Evolutionary conservation across 1,140 invertebrate species (phyloP), one percentile per base, ranked within the genome.

Genomic region (Drosophila chauvacae): DNA sequence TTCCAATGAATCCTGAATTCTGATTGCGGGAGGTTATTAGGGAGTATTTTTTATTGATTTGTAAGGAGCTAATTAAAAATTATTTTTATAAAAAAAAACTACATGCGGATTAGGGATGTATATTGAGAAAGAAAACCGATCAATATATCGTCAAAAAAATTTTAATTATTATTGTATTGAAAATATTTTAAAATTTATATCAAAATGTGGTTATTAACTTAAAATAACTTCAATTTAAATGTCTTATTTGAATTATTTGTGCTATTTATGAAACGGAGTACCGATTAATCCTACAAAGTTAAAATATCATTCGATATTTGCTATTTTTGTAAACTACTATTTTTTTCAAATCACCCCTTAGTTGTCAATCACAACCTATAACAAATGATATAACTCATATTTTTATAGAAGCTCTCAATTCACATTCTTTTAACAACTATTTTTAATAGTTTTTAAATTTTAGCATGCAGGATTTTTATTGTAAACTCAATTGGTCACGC

Each of bases 401-500:
- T 26, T 37, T 13, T 16, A 33, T 28, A 41, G 5, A 66, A 16
- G 28, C 7, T 64, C 23, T 35, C 14, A 6, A n/a, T 58, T 53
- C 13, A 0, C 13, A n/a, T n/a, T 26, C 42, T 37, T 47, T 41
- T 4, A 37, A 20, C 35, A 23, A 37, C n/a, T 45, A 42, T 58
- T 42, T 62, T 61, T 35, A 39, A 47, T 62, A 44, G 30, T 57
- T 76, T 66, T 68, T 30, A 51, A 59, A 50, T 50, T 50, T 71
- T 37, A 4, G 28, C 10, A 14, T 30, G 37, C 48, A 6, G n/a
- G 5, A 51, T 51, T 33, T 33, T 51, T 51, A 18, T 18, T 51
- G 28, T n/a, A 18, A 51, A 72, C 26, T 28, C 53, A 30, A 72
- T 72, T 57, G 69, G 69, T 71, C 55, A 72, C 55, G 68, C 69